Conservation (phyloP, 2,797 vertebrate species). For the Argya squamiceps region DNA sequence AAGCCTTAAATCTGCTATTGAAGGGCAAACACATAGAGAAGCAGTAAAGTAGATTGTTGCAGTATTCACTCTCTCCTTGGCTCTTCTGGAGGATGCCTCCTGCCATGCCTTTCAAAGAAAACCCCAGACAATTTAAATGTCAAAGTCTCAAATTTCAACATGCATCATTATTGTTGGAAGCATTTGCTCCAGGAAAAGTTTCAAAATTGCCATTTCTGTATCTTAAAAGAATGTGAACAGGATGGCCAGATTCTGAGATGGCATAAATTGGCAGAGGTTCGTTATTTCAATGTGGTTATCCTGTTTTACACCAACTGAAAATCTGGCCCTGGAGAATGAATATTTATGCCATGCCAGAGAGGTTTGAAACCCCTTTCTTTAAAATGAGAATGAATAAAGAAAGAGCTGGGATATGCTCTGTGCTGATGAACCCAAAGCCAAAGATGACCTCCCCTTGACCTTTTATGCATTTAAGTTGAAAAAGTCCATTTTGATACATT, state of each 20-base stretch:
- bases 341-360: conserved; percentile 46
- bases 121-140: conserved; percentile 53
- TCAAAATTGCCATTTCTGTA: conserved; percentile 32
- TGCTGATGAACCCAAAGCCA: conserved; percentile 65
- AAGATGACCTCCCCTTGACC: conserved; percentile 66
- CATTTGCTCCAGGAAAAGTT: conserved; percentile 50
- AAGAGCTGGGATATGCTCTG: conserved; percentile 47
- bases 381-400: conserved; percentile 54
- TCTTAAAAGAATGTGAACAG: conserved; percentile 4
- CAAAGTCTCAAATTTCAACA: conserved; percentile 46
- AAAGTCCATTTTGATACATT: conserved; percentile 69
- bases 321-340: conserved; percentile 41
- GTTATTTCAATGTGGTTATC: not conserved
- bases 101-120: conserved; percentile 51
- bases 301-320: conserved; percentile 48
- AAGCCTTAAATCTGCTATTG: conserved; percentile 17
- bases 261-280: conserved; percentile 20
- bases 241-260: conserved; percentile 47
- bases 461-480: conserved; percentile 65
- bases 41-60: conserved; percentile 32
- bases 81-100: conserved; percentile 21
- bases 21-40: not conserved
- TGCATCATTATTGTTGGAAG: conserved; percentile 47
- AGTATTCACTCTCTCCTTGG: conserved; percentile 30
- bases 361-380: not conserved